phyloP scores from a whole-genome alignment of 2,113 vertebrate species.

The Leptocoma aspasia region DNA sequence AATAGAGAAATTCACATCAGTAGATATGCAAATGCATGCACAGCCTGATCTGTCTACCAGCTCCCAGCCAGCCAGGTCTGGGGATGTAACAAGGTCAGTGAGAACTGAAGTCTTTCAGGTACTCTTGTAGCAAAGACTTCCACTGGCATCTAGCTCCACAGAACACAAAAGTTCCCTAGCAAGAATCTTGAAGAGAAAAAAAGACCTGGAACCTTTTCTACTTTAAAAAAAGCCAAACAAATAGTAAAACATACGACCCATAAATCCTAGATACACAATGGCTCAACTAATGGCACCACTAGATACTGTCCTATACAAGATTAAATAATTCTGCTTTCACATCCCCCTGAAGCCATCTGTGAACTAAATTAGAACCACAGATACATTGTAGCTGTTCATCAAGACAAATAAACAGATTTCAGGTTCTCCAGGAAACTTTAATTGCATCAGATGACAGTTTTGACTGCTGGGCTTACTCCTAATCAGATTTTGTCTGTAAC shows the following conservation, averaged over 20 bases:
- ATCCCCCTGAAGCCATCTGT: background rate
- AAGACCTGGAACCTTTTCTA: background rate
- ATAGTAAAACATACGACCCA: background rate
- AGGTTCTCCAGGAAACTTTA: background rate
- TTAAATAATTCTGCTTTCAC: background rate
- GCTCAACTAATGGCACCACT: background rate
- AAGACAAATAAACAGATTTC: background rate
- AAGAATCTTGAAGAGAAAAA: background rate
- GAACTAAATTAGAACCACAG: background rate
- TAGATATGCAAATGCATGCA: background rate
- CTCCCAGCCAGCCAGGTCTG: background rate
- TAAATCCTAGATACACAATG: background rate
- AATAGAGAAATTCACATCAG: background rate
- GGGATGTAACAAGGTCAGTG: background rate
- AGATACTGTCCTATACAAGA: background rate
- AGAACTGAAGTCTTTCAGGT: background rate
- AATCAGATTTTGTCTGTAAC: background rate
- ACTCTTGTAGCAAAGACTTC: background rate
- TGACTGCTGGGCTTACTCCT: background rate
- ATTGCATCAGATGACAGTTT: slow-evolving; percentile 1
- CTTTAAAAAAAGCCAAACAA: background rate
- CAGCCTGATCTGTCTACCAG: background rate
- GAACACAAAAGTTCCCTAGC: background rate
- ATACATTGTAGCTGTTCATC: background rate
- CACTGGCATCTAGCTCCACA: background rate